A percentile compares a stretch with the other conserved stretches of the same genome.
Evolutionary conservation across 2,113 vertebrate genomes (phyloP).

Genomic region (Ophiodon elongatus): DNA sequence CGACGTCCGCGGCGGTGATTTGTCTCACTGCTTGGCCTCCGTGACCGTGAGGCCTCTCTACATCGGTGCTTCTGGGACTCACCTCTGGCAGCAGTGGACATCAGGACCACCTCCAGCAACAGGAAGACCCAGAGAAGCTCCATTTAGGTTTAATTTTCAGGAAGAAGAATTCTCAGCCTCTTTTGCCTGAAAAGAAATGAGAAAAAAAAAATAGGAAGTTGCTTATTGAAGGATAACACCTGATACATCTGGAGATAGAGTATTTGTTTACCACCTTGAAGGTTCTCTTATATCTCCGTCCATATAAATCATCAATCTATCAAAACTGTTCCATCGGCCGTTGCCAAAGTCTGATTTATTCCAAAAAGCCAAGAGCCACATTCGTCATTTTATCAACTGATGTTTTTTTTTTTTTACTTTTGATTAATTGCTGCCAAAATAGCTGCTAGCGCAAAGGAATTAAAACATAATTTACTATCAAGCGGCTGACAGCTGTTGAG

Average conservation of each 20-base stretch:
- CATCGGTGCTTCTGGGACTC: slow-evolving; percentile 42
- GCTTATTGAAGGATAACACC: neutral
- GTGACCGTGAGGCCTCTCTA: neutral
- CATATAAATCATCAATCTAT: neutral
- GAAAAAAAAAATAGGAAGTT: neutral
- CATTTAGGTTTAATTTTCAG: slow-evolving; percentile 51
- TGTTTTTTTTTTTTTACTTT: neutral
- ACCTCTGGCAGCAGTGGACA: slow-evolving; percentile 73
- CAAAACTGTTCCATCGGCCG: too few species aligned
- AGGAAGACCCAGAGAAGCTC: slow-evolving; percentile 55
- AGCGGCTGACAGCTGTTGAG: slow-evolving; percentile 30
- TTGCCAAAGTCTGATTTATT: neutral
- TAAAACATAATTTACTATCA: neutral
- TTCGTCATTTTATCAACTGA: slow-evolving; percentile 16
- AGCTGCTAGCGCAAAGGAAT: neutral
- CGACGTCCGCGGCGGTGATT: slow-evolving; percentile 11
- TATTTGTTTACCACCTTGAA: neutral
- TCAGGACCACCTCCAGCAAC: slow-evolving; percentile 64
- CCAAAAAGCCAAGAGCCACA: neutral
- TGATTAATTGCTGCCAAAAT: slow-evolving; percentile 15
- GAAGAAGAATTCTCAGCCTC: neutral
- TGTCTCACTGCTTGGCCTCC: neutral
- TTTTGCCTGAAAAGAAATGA: slow-evolving; percentile 33
- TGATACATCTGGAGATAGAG: neutral
- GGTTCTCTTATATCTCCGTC: neutral